Evolutionary conservation across 2,113 vertebrate species (phyloP).

Genomic region (Lycocorax pyrrhopterus): DNA sequence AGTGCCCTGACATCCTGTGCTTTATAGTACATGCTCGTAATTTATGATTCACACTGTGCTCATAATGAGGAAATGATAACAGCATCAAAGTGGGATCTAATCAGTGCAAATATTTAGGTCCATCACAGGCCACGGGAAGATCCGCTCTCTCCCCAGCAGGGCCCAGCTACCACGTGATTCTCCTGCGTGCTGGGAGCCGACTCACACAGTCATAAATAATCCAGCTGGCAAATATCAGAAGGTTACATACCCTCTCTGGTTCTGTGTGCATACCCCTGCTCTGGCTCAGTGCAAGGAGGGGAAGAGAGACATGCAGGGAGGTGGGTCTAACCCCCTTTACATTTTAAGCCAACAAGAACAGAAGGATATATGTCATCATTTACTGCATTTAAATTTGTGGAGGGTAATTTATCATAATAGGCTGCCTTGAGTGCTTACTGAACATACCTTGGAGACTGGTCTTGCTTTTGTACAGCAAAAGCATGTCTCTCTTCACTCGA

Average conservation of each 20-base stretch:
- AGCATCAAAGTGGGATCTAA: neutral
- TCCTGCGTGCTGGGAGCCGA: rapidly evolving
- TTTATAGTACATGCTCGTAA: neutral
- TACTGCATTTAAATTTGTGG: neutral
- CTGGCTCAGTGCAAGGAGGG: neutral
- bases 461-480: neutral
- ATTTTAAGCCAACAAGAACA: neutral
- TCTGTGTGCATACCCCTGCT: neutral
- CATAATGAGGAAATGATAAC: neutral
- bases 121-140: neutral
- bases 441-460: neutral
- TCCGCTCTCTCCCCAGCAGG: neutral
- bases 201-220: neutral
- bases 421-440: neutral
- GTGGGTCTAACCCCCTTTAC: neutral
- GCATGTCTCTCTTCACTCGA: neutral
- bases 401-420: neutral
- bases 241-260: neutral
- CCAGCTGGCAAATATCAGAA: neutral
- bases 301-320: neutral
- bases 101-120: conserved; percentile 2
- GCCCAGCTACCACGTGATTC: neutral
- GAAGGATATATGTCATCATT: neutral
- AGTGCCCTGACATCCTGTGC: neutral
- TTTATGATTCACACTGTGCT: neutral